Base-by-base conservation (phyloP, 2,113 vertebrate genomes). In the Pseudois nayaur region DNA sequence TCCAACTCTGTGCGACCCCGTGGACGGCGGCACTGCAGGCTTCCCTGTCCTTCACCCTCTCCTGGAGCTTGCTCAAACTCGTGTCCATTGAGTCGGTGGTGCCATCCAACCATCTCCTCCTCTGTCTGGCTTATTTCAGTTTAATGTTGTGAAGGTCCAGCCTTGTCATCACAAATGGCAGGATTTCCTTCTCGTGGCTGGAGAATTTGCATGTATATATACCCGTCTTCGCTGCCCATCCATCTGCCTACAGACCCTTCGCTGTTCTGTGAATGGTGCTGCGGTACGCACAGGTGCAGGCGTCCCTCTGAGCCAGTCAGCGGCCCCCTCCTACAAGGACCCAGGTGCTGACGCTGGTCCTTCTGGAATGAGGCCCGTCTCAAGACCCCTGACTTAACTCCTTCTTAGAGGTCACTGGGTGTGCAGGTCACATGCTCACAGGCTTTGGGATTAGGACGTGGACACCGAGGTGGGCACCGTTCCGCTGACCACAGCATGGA, bases 401-500 rank as follows among this genome's bases (percentile, higher is more conserved):
- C 12, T 13, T 36, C 33, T 27, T 21, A 36, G 21, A 55, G 9
- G n/a, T 55, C n/a, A 8, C 62, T 14, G 16, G n/a, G 62, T 27
- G 2, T 2, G 86, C 52, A 36, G 45, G 62, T 12, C 15, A 21
- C 87, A 54, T 11, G 11, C 10, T 29, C n/a, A 27, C 10, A 40
- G n/a, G 62, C 8, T 36, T 9, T 15, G 15, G 48, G 62, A 4
- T 19, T 2, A 7, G 16, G n/a, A 71, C 0, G 1, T 54, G n/a
- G 31, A 5, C 21, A 16, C 25, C 0, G 21, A 62, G 23, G 13
- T 0, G 23, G 9, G 17, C 17, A 3, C 5, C 21, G 4, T 31
- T 29, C 64, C 55, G 11, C 27, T 4, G 27, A 33, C 16, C 27
- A 9, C 1, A 0, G 50, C 4, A 2, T 6, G 1, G 1, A 3